Evolutionary conservation across 2,888 invertebrate species (phyloP), one percentile per base, ranked within the genome.

Genomic region (Mythimna vitellina): DNA sequence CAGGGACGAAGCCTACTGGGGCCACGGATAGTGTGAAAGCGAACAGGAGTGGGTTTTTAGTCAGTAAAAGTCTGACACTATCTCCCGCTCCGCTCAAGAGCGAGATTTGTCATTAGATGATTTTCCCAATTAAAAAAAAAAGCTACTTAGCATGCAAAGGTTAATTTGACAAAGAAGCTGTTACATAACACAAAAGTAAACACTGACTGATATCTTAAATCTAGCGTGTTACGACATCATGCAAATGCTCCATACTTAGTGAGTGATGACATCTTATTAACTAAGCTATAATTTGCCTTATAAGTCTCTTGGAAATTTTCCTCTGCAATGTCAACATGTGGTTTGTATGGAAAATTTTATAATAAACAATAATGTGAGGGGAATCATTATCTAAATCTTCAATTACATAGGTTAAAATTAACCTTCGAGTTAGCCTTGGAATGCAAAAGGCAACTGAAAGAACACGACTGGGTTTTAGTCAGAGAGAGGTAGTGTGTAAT

Each of bases 331-430:
- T 9, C 53, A 38, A 51, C 64, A 38, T 0, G 10, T 38, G 22
- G 20, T 0, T 1, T 1, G 20, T 8, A 17, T 60, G 83, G 83
- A 81, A 81, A 81, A 81, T 76, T 76, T 60, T 69, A 57, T 58
- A 46, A 57, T 57, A 66, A 68, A 60, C 56, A 53, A 65, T 62
- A 57, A 63, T 53, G 53, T 3, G 25, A 32, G n/a, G 6, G 10
- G 5, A 22, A 35, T 61, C 10, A 58, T 78, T 64, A 67, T 14
- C 46, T 2, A 67, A 76, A 76, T 81, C 71, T 72, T 76, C 68
- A 12, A 83, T 83, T 83, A 80, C 42, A 12, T 42, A 42, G 51
- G 8, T 20, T 65, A 14, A 49, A 60, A n/a, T 53, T 64, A 20
- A 35, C 3, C 12, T 64, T 57, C 25, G 32, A 1, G 1, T 80